phyloP scores from a whole-genome alignment of 2,888 invertebrate species.

The Protonemura montana region DNA sequence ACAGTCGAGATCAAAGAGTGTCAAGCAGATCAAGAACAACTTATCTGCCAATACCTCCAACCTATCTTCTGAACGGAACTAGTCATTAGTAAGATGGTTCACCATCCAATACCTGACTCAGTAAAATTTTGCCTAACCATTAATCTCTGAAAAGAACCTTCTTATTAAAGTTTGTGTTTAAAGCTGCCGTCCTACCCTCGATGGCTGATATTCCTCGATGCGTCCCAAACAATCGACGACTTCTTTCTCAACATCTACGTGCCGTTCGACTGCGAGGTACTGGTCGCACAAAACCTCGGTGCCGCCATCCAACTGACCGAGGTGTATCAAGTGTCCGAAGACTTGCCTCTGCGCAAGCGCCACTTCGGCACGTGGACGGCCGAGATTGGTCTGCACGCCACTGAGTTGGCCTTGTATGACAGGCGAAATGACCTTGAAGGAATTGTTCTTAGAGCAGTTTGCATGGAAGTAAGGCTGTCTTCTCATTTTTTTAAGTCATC shows the following conservation, averaged over 20 bases:
- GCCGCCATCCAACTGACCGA: slow-evolving; percentile 29
- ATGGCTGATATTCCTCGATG: slow-evolving; percentile 42
- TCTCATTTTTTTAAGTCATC: too few relatives aligned
- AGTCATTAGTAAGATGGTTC: too few relatives aligned
- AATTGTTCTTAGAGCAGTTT: background rate
- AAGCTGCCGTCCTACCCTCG: slow-evolving; percentile 13
- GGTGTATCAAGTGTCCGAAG: slow-evolving; percentile 28
- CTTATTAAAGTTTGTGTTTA: background rate
- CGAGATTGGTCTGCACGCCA: background rate
- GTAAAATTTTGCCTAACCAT: background rate
- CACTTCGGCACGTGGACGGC: slow-evolving; percentile 40
- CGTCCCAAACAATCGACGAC: slow-evolving; percentile 2
- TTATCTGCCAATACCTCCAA: too few relatives aligned
- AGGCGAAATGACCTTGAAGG: slow-evolving; percentile 1
- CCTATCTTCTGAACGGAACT: too few relatives aligned
- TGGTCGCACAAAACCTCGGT: slow-evolving; percentile 31
- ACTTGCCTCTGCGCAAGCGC: background rate
- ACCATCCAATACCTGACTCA: background rate
- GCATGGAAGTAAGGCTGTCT: too few relatives aligned
- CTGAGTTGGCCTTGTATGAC: background rate
- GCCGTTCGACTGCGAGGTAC: slow-evolving; percentile 44
- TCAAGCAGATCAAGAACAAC: too few relatives aligned
- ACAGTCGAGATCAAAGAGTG: too few relatives aligned
- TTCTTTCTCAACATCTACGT: slow-evolving; percentile 39
- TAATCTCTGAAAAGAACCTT: too few relatives aligned